These are phyloP conservation scores for Rynchops niger DNA, from an alignment of 2,113 vertebrate species.

Conservation along the genomic window DNA sequence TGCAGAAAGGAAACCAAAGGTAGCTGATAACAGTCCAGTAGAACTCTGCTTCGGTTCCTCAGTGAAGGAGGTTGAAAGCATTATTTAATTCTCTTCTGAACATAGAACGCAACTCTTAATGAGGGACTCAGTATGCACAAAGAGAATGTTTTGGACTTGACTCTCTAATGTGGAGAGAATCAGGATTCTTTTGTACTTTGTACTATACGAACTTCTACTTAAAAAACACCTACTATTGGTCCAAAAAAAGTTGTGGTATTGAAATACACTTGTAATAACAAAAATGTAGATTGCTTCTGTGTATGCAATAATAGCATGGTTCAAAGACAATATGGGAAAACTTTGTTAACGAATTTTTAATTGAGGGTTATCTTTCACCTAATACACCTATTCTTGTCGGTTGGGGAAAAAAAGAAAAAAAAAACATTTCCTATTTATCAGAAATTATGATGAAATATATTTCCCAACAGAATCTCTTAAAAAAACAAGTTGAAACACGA, in stretches of 20 bases:
- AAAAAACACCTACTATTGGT: background rate
- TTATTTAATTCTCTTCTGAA: background rate
- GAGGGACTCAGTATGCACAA: background rate
- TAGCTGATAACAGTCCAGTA: background rate
- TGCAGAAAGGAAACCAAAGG: background rate
- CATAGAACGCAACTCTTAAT: background rate
- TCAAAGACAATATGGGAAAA: background rate
- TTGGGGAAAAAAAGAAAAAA: background rate
- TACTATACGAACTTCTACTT: background rate
- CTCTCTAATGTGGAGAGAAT: background rate
- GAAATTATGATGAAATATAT: background rate
- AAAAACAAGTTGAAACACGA: conserved; percentile 97
- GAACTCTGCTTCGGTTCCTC: background rate
- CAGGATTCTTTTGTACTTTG: background rate
- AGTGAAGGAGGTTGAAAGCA: background rate
- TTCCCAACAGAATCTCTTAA: conserved; percentile 89
- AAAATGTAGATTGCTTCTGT: background rate
- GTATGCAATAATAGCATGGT: background rate
- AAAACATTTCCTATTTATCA: background rate
- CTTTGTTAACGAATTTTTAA: background rate
- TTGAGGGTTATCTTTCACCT: background rate
- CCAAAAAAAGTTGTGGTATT: background rate
- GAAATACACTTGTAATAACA: background rate
- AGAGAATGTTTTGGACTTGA: background rate
- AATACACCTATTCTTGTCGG: background rate